phyloP scores from a whole-genome alignment of 2,113 vertebrate species.

The Neodon shergylaensis region DNA sequence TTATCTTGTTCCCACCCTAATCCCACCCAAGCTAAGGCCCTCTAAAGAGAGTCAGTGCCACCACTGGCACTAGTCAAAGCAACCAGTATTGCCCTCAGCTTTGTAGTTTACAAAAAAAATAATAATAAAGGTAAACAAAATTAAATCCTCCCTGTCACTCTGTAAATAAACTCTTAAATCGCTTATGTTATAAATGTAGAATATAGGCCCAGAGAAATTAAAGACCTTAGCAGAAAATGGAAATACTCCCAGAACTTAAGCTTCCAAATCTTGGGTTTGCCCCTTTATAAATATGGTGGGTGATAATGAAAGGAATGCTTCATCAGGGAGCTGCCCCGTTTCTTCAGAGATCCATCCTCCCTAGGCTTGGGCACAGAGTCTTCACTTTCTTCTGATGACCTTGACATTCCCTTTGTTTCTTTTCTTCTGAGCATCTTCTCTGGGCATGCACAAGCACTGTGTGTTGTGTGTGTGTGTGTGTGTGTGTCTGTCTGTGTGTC shows the following conservation, averaged over 20 bases:
- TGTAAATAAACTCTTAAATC: not conserved
- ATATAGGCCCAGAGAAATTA: not conserved
- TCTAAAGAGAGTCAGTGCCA: not conserved
- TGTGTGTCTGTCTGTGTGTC: no score
- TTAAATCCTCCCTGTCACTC: not conserved
- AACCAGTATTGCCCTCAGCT: not conserved
- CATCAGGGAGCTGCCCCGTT: accelerated
- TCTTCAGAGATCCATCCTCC: not conserved
- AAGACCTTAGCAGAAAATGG: constrained; percentile 39
- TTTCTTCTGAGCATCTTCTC: not conserved
- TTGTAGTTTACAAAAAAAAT: not conserved
- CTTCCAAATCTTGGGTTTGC: not conserved
- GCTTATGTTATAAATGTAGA: not conserved
- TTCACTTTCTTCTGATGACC: not conserved
- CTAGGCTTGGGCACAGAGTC: not conserved
- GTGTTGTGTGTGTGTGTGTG: not conserved
- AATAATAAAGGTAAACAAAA: not conserved
- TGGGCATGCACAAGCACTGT: no score
- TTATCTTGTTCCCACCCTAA: not conserved
- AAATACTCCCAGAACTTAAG: not conserved
- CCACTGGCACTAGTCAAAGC: not conserved
- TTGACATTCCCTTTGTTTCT: not conserved
- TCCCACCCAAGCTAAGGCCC: not conserved
- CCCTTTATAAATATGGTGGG: not conserved
- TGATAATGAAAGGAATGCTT: not conserved